Percentiles rank a stretch among this genome's conserved stretches.
Evolutionary conservation across 2,113 vertebrate genomes (phyloP).

Genomic region (Cromileptes altivelis): DNA sequence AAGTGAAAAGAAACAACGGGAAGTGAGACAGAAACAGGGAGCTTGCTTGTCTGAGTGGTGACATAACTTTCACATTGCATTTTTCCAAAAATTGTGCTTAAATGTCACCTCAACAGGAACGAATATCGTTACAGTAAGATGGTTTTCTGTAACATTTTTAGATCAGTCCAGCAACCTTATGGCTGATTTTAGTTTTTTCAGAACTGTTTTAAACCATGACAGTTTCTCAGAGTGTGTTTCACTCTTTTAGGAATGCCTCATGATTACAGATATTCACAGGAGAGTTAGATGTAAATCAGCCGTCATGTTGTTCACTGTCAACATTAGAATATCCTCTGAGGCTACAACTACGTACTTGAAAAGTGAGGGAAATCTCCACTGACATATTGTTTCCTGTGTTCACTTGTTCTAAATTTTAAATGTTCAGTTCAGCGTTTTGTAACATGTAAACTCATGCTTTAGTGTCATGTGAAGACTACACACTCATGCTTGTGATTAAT

Average conservation of each 20-base stretch:
- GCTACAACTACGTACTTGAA: not conserved
- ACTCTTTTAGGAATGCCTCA: not conserved
- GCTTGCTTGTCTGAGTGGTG: not conserved
- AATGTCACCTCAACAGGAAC: not conserved
- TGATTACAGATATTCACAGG: not conserved
- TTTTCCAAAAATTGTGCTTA: not conserved
- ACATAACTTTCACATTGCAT: conserved; percentile 7
- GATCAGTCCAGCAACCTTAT: not conserved
- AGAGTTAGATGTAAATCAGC: conserved; percentile 4
- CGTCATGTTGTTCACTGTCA: not conserved
- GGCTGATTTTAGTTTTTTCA: not conserved
- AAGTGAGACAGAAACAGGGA: not conserved
- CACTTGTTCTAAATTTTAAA: not conserved
- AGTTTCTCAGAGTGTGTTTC: not conserved
- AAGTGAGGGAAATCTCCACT: not conserved
- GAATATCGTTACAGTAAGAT: not conserved
- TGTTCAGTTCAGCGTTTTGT: not conserved
- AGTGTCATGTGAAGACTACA: not conserved
- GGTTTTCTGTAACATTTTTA: not conserved
- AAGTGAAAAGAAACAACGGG: not conserved
- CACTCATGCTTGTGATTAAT: not conserved
- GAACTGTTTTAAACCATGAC: not conserved
- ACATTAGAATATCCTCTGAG: not conserved
- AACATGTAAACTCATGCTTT: not conserved
- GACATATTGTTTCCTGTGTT: not conserved